phyloP scores from a whole-genome alignment of 2,113 vertebrate species.

The Alouatta palliata region DNA sequence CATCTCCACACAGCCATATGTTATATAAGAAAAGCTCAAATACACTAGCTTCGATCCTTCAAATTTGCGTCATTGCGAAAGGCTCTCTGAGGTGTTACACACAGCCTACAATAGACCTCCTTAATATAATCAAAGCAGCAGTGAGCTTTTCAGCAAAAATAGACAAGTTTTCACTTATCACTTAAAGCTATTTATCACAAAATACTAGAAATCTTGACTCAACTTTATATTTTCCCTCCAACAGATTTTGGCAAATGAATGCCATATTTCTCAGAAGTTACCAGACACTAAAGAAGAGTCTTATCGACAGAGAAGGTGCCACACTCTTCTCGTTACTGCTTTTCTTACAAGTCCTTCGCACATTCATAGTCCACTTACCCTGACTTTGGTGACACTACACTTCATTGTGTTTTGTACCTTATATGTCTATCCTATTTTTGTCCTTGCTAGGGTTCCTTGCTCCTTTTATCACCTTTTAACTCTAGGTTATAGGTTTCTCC shows the following conservation, averaged over 20 bases:
- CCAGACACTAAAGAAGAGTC: not conserved
- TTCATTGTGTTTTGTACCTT: not conserved
- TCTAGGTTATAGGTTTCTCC: not conserved
- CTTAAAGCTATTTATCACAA: not conserved
- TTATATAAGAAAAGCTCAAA: not conserved
- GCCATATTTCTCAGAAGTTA: not conserved
- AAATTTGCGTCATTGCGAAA: not conserved
- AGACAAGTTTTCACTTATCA: not conserved
- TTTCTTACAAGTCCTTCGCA: not conserved
- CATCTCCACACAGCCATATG: not conserved
- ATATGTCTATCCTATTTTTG: not conserved
- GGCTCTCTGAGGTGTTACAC: not conserved
- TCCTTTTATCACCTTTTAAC: not conserved
- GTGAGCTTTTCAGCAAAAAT: not conserved
- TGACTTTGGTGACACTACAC: not conserved
- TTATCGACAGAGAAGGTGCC: not conserved
- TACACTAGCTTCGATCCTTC: not conserved
- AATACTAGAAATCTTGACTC: not conserved
- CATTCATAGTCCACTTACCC: not conserved
- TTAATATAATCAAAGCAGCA: not conserved
- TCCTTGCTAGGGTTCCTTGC: not conserved
- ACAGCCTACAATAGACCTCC: not conserved
- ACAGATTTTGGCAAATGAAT: not conserved
- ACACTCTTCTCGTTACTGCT: not conserved
- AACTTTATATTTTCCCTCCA: not conserved